Evolutionary conservation across 1,140 invertebrate species (phyloP).

Genomic region (Goniozus legneri): DNA sequence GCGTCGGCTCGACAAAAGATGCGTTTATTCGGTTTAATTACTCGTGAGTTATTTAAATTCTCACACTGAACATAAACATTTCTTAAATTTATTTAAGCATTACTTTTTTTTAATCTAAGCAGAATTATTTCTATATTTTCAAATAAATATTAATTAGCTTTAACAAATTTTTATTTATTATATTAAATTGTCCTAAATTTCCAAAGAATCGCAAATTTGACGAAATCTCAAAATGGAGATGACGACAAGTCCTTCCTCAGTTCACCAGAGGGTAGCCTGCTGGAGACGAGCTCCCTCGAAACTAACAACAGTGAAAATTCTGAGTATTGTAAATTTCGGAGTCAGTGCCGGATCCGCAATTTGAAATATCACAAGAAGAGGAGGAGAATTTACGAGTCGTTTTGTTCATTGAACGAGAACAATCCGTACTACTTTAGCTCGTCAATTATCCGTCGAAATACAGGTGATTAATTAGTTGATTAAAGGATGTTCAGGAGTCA

Average conservation of each 20-base stretch:
- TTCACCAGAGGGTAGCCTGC: neutral
- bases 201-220: conserved; percentile 21
- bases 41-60: too few species aligned
- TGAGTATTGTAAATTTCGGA: conserved; percentile 13
- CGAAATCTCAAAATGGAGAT: neutral
- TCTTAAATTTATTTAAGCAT: too few species aligned
- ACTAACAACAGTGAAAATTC: conserved; percentile 16
- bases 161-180: conserved; percentile 20
- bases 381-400: conserved; percentile 14
- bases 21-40: too few species aligned
- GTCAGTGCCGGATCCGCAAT: conserved; percentile 8
- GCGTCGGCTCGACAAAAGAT: too few species aligned
- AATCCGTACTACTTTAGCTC: conserved; percentile 32
- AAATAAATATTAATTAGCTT: conserved; percentile 1
- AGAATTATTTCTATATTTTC: neutral
- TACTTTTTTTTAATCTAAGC: neutral
- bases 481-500: too few species aligned
- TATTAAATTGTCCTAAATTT: conserved; percentile 18
- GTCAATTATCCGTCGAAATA: conserved; percentile 21
- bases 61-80: too few species aligned
- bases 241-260: neutral
- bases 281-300: neutral
- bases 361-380: conserved; percentile 27
- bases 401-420: conserved; percentile 29
- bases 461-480: conserved; percentile 13